Base-by-base conservation (phyloP, 2,888 invertebrate genomes). In the Machimus rusticus region DNA sequence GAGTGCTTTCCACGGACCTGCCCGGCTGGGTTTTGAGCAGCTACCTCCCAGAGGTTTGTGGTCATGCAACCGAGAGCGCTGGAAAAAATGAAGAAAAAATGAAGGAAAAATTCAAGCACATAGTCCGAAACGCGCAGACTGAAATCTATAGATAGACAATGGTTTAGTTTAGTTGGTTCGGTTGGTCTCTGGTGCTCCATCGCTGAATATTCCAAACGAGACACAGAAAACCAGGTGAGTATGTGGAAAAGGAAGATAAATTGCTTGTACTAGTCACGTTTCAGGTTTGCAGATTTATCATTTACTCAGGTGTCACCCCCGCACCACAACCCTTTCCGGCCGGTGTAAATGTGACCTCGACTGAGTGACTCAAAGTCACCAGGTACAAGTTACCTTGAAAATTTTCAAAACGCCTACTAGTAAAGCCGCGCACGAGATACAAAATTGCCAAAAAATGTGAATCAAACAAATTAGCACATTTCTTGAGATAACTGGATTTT, bases 361-460 rank as follows among this genome's bases (percentile, higher is more conserved):
- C 82, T 81, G 16, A n/a, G 31, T 46, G 28, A 55, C 55, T 57
- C 82, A 84, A 84, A 84, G 66, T 84, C 82, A 81, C 55, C 46
- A 78, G 39, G 23, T 79, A 79, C n/a, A n/a, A 34, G 66, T 39
- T 84, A 84, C 82, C 82, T 84, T 84, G 82, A 84, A 84, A 34
- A 19, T 66, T 19, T 34, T 66, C 51, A 19, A 51, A 55, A 66
- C 66, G 66, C 66, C 28, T 23, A 66, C 23, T 28, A 66, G 28
- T 3, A 3, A 14, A 12, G 14, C 57, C 51, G 51, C 6, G 8
- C 5, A 51, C n/a, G 51, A 51, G 16, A 51, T 16, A 51, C 19
- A 19, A 16, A 1, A 51, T 0, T 23, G n/a, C 55, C 55, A 19
- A 55, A 66, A 66, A 12, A 2, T 66, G 66, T 28, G 3, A 66